phyloP scores from a whole-genome alignment of 1,140 invertebrate genomes.

The Centruroides sculpturatus region DNA sequence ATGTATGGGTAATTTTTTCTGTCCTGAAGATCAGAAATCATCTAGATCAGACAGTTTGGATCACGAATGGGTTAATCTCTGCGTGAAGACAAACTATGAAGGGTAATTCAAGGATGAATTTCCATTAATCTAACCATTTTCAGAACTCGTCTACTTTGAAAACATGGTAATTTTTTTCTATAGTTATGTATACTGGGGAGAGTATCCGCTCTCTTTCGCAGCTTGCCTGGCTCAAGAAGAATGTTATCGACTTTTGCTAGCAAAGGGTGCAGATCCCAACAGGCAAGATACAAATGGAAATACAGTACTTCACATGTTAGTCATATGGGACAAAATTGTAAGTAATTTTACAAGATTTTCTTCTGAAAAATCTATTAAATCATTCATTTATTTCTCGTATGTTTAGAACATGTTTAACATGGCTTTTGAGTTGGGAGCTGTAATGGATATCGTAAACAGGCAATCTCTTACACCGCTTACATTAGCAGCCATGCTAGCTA shows the following conservation, averaged over 20 bases:
- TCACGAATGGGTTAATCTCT: conserved; percentile 81
- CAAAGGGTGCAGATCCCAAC: conserved; percentile 86
- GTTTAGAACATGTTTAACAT: conserved; percentile 78
- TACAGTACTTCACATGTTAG: conserved; percentile 88
- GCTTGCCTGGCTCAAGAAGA: conserved; percentile 94
- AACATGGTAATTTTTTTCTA: not conserved
- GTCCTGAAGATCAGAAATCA: conserved; percentile 90
- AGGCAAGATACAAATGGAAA: conserved; percentile 95
- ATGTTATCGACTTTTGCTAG: conserved; percentile 83
- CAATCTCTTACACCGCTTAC: conserved; percentile 83
- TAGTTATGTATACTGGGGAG: conserved; percentile 95
- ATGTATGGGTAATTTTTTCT: conserved; percentile 91
- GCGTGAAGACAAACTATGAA: conserved; percentile 76
- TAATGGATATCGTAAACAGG: conserved; percentile 67
- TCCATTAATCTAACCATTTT: too few species aligned
- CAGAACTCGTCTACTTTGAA: too few species aligned
- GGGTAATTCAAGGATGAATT: conserved; percentile 42
- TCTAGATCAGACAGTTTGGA: conserved; percentile 70
- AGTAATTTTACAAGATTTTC: conserved; percentile 13
- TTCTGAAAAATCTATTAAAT: too few species aligned
- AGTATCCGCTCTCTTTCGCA: conserved; percentile 91
- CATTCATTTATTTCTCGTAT: not conserved
- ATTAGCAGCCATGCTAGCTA: conserved; percentile 78
- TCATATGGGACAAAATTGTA: conserved; percentile 89
- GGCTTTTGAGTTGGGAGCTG: conserved; percentile 79